Percentiles rank a stretch among this genome's conserved stretches.
These are phyloP conservation scores for Apodemia duryi DNA, from an alignment of 2,888 invertebrate species.

Conservation along the genomic window DNA sequence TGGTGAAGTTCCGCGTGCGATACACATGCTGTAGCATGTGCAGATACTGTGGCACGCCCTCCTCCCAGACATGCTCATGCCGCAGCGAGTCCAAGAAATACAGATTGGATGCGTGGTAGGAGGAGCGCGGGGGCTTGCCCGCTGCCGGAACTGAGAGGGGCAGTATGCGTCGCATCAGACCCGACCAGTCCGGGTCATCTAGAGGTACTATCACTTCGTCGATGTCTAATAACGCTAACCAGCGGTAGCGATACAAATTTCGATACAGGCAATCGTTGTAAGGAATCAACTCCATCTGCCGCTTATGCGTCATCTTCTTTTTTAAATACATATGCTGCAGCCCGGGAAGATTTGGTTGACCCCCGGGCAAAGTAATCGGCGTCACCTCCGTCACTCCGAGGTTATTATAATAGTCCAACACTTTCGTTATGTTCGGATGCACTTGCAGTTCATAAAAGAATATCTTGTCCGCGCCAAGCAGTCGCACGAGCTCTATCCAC, in stretches of 20 bases:
- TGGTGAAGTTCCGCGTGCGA: conserved; percentile 93
- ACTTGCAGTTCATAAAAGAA: conserved; percentile 94
- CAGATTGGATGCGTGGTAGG: conserved; percentile 93
- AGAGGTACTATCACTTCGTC: conserved; percentile 97
- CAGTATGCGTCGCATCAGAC: conserved; percentile 86
- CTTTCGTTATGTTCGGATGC: conserved; percentile 95
- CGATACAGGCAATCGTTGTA: conserved; percentile 98
- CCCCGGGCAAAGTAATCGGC: conserved; percentile 91
- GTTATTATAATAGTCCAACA: conserved; percentile 82
- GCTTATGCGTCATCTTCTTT: conserved; percentile 94
- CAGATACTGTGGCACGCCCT: conserved; percentile 90
- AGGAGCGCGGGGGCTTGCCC: conserved; percentile 81
- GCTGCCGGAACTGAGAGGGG: conserved; percentile 80
- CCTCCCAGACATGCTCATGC: conserved; percentile 88
- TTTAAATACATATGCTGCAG: conserved; percentile 94
- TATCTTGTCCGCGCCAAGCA: conserved; percentile 94
- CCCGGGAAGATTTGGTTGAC: conserved; percentile 92
- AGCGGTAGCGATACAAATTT: conserved; percentile 93
- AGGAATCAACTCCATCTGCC: conserved; percentile 96
- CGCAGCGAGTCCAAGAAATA: conserved; percentile 94
- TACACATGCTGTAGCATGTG: conserved; percentile 97
- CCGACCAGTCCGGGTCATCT: conserved; percentile 85
- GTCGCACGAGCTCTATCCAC: conserved; percentile 93
- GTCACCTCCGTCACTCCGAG: conserved; percentile 86
- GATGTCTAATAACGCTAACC: conserved; percentile 93